These are phyloP conservation scores for Petrocephalus sullivani DNA, from an alignment of 2,797 vertebrate genomes.

Conservation along the genomic window DNA sequence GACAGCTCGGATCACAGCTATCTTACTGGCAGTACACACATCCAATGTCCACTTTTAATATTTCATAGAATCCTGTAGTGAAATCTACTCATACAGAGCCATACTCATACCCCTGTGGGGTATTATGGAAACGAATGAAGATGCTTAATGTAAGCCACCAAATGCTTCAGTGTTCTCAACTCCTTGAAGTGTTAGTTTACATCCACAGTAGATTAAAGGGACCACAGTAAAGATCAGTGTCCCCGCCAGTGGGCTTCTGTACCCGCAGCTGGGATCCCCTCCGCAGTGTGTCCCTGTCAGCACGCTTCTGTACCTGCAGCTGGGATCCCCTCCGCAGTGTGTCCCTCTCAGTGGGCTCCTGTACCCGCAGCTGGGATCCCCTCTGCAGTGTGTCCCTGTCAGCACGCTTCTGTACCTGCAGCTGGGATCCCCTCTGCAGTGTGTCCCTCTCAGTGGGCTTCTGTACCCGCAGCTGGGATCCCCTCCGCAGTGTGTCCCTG, in stretches of 20 bases:
- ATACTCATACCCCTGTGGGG: background rate
- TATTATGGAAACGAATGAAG: background rate
- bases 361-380: no score
- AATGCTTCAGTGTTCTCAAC: background rate
- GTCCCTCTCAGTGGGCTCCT: no score
- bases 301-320: no score
- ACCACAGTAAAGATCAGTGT: background rate
- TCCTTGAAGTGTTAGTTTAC: background rate
- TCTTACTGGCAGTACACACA: background rate
- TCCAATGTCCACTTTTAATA: constrained; percentile 14
- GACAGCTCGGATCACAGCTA: constrained; percentile 14
- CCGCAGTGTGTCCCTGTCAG: no score
- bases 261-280: background rate
- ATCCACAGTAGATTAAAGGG: background rate
- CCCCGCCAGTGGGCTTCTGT: background rate
- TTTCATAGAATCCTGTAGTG: background rate
- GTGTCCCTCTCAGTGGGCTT: background rate
- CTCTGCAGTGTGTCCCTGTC: no score
- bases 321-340: no score
- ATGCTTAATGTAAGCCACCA: background rate
- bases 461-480: background rate
- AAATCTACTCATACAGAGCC: background rate
- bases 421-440: background rate
- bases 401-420: background rate
- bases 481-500: no score